Percentiles rank a stretch among this genome's conserved stretches.
These are phyloP conservation scores for Pomacea canaliculata DNA, from an alignment of 2,888 invertebrate species.

Conservation along the genomic window DNA sequence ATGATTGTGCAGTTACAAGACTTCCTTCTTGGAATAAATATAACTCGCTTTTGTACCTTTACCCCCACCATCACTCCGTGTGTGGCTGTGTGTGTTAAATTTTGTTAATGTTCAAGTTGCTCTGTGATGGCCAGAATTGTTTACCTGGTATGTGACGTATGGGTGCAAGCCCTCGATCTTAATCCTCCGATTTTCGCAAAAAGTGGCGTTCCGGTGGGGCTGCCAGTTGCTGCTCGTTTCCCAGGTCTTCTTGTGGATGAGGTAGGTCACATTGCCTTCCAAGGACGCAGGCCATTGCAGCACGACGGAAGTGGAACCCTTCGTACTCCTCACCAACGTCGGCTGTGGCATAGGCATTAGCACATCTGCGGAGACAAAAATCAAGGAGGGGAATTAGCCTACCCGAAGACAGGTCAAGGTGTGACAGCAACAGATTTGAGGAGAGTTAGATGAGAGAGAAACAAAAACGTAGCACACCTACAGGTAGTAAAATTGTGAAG, in stretches of 20 bases:
- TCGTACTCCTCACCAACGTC: conserved; percentile 82
- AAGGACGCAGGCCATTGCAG: conserved; percentile 79
- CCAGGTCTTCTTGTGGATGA: conserved; percentile 81
- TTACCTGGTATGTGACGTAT: conserved; percentile 89
- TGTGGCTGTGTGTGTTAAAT: not conserved
- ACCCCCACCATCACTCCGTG: not conserved
- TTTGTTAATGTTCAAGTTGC: not conserved
- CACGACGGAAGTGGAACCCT: conserved; percentile 83
- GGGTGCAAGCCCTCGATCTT: conserved; percentile 83
- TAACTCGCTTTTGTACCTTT: too few species aligned
- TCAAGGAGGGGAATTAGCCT: not conserved
- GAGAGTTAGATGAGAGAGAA: too few species aligned
- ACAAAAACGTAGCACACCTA: too few species aligned
- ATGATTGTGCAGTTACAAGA: too few species aligned
- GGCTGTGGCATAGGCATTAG: conserved; percentile 70
- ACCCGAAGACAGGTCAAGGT: not conserved
- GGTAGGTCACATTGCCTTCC: conserved; percentile 69
- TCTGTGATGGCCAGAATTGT: not conserved
- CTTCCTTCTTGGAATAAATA: too few species aligned
- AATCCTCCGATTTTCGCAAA: conserved; percentile 35
- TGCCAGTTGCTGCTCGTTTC: conserved; percentile 80
- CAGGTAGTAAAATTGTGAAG: not conserved
- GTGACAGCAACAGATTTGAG: not conserved
- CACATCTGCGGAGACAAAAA: conserved; percentile 15
- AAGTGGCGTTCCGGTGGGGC: conserved; percentile 74